Conservation (phyloP, 1,140 invertebrate genomes). For the Drosophila busckii region DNA sequence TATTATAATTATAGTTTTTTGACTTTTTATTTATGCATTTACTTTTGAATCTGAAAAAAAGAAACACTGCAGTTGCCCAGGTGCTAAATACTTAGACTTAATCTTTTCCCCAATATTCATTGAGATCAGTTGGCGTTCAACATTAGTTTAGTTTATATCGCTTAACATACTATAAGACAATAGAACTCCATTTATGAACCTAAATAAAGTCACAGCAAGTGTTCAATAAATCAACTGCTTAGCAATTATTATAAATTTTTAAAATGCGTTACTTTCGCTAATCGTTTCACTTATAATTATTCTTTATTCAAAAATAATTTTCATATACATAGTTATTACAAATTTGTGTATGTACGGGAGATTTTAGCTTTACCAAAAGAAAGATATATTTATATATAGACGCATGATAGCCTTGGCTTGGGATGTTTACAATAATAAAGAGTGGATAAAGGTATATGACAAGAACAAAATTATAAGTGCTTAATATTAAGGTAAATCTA, state of each 20-base stretch:
- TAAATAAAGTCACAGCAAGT: constrained; percentile 68
- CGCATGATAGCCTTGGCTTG: constrained; percentile 8
- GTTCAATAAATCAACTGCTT: constrained; percentile 41
- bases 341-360: neutral
- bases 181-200: constrained; percentile 32
- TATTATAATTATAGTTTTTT: constrained; percentile 4
- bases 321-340: neutral
- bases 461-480: constrained; percentile 36
- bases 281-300: neutral
- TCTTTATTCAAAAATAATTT: neutral
- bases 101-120: neutral
- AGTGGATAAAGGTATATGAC: constrained; percentile 22
- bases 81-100: constrained; percentile 58
- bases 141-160: constrained; percentile 1
- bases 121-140: neutral
- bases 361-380: constrained; percentile 22
- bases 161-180: constrained; percentile 23
- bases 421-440: constrained; percentile 10
- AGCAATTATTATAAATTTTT: constrained; percentile 1
- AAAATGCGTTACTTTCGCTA: too few relatives aligned
- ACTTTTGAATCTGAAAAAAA: neutral
- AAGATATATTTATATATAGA: constrained; percentile 15
- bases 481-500: constrained; percentile 59
- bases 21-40: neutral
- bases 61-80: constrained; percentile 24